phyloP scores from a whole-genome alignment of 2,888 invertebrate species.

The Hypomecis punctinalis region DNA sequence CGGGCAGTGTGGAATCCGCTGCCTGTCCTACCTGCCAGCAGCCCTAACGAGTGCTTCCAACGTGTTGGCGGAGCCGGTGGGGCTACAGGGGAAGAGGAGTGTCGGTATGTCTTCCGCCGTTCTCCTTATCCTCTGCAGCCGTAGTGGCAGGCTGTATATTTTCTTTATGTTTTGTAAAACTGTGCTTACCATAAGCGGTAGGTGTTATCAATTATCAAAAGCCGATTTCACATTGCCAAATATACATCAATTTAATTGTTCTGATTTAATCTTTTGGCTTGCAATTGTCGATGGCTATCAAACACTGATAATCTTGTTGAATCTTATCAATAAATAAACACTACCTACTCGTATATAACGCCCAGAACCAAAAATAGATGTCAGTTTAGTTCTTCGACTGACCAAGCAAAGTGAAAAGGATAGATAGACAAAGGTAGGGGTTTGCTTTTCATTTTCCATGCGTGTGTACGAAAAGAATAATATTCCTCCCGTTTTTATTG shows the following conservation, averaged over 20 bases:
- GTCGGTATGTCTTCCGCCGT: too few species aligned
- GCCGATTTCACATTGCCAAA: too few species aligned
- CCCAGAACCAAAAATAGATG: background rate
- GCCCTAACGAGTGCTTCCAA: too few species aligned
- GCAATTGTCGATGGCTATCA: slow-evolving; percentile 25
- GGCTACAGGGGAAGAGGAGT: too few species aligned
- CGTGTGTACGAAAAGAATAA: slow-evolving; percentile 11
- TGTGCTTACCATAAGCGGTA: too few species aligned
- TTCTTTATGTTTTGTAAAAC: too few species aligned
- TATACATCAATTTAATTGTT: slow-evolving; percentile 26
- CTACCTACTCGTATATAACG: slow-evolving; percentile 21
- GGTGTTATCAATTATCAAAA: too few species aligned
- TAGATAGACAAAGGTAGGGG: slow-evolving; percentile 21
- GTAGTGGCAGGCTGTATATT: too few species aligned
- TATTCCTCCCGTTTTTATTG: slow-evolving; percentile 1
- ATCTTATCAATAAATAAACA: slow-evolving; percentile 14
- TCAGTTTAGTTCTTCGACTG: slow-evolving; percentile 17
- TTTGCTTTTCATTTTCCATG: slow-evolving; percentile 6
- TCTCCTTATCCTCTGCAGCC: too few species aligned
- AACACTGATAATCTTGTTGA: slow-evolving; percentile 27
- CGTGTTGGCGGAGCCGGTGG: too few species aligned
- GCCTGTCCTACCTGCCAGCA: too few species aligned
- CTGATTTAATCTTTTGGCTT: slow-evolving; percentile 29
- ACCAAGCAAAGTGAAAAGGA: slow-evolving; percentile 1
- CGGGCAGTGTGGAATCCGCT: too few species aligned